phyloP scores from a whole-genome alignment of 2,888 invertebrate species.

The Melinaea menophilus region DNA sequence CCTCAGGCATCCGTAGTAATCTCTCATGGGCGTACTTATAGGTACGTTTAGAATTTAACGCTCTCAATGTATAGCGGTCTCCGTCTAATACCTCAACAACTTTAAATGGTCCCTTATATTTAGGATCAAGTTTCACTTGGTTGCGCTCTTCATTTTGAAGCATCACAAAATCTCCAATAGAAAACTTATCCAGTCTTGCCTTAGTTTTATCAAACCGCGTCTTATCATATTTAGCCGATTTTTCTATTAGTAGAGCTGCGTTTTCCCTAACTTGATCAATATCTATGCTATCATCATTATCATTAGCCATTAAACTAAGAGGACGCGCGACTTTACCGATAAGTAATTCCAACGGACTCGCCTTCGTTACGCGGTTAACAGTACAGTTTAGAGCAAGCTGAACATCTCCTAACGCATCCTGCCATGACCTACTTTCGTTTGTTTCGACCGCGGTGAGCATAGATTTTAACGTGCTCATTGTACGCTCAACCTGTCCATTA shows the following conservation, averaged over 20 bases:
- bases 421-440: too few relatives aligned
- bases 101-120: too few relatives aligned
- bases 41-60: slow-evolving; percentile 22
- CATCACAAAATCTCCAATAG: slow-evolving; percentile 18
- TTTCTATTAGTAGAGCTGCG: slow-evolving; percentile 6
- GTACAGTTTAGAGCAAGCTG: slow-evolving; percentile 23
- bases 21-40: slow-evolving; percentile 34
- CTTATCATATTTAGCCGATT: slow-evolving; percentile 16
- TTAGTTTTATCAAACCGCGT: slow-evolving; percentile 20
- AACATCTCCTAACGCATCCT: too few relatives aligned
- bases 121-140: too few relatives aligned
- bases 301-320: slow-evolving; percentile 19
- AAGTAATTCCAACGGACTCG: slow-evolving; percentile 37
- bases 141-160: too few relatives aligned
- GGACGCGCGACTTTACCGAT: slow-evolving; percentile 35
- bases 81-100: too few relatives aligned
- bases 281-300: slow-evolving; percentile 19
- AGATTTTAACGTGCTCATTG: too few relatives aligned
- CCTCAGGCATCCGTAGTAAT: slow-evolving; percentile 12
- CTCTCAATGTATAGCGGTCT: slow-evolving; percentile 14
- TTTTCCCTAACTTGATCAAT: slow-evolving; percentile 12
- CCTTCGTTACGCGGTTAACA: slow-evolving; percentile 32
- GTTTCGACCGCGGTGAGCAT: too few relatives aligned
- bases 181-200: slow-evolving; percentile 14
- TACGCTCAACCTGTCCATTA: too few relatives aligned